Conservation (phyloP, 2,113 vertebrate genomes). For the Halcyon malimbica region DNA sequence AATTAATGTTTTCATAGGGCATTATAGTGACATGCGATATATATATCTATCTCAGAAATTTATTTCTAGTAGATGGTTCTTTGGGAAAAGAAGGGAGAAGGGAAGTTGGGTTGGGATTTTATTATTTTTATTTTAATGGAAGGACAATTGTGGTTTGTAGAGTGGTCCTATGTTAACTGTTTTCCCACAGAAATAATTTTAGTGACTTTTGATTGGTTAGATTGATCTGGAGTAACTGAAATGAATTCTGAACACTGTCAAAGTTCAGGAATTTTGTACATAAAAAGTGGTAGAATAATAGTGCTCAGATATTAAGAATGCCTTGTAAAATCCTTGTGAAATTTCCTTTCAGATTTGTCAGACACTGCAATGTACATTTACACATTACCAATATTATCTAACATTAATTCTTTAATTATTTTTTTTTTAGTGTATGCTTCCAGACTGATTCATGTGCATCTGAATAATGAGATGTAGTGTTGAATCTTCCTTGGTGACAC, state of each 20-base stretch:
- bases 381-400: not conserved
- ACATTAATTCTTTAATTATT: not conserved
- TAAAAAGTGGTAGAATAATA: not conserved
- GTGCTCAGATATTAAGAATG: not conserved
- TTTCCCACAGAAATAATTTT: not conserved
- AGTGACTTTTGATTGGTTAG: not conserved
- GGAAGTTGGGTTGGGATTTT: not conserved
- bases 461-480: not conserved
- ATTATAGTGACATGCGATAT: not conserved
- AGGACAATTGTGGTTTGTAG: not conserved
- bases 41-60: not conserved
- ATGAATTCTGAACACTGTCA: not conserved
- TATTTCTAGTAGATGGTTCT: not conserved
- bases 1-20: not conserved
- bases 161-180: not conserved
- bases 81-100: not conserved
- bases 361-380: not conserved
- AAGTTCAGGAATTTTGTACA: not conserved
- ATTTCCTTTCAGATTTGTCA: not conserved
- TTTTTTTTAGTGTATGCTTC: not conserved
- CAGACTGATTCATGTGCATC: not conserved
- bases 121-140: not conserved
- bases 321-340: not conserved
- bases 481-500: not conserved
- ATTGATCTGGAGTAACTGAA: not conserved